Base-by-base conservation (phyloP, 2,113 vertebrate genomes). In the Apteryx mantelli region DNA sequence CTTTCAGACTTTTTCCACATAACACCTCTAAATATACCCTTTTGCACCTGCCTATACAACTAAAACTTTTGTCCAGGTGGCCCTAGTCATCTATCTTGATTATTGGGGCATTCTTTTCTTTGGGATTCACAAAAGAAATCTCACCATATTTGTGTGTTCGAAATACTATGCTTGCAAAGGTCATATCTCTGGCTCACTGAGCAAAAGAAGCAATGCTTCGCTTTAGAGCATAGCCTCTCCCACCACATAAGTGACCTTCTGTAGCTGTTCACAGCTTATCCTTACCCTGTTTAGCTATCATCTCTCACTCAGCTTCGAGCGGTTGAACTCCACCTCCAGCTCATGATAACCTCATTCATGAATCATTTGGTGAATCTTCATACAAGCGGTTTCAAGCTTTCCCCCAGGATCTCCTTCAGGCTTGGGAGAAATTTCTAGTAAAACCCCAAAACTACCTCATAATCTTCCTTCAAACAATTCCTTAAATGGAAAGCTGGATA, bases 141-240 rank as follows among this genome's bases (percentile, higher is more conserved):
- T 20, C 19, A 48, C 0, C 34, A 5, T 0, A 2, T 42, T 36
- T 9, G 7, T 42, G 8, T 34, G 3, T 34, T 56, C 1, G 0
- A 79, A 94, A 55, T 13, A 22, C 7, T 50, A 11, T 56, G 13
- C 5, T 77, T 75, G 9, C 34, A 52, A 34, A 86, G 22, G 28
- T 19, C 4, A 36, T 44, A 69, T 64, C n/a, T 6, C 7, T n/a
- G 5, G 7, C 25, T 78, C 4, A 17, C 19, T 38, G 12, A 15
- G 12, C 30, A 61, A 65, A 46, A 73, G 3, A 42, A 55, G 6
- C 13, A 77, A 26, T 13, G 2, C 3, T 53, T 52, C 25, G 22
- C 8, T 30, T 77, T 48, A 64, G n/a, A 53, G 14, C 24, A 25
- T 3, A 58, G 19, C 10, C 5, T 61, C 28, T 77, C 21, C 2